Evolutionary conservation across 92 coral and sea anemone species (phyloP), one percentile per base, ranked within the genome.

Genomic region (Blastomussa wellsi): DNA sequence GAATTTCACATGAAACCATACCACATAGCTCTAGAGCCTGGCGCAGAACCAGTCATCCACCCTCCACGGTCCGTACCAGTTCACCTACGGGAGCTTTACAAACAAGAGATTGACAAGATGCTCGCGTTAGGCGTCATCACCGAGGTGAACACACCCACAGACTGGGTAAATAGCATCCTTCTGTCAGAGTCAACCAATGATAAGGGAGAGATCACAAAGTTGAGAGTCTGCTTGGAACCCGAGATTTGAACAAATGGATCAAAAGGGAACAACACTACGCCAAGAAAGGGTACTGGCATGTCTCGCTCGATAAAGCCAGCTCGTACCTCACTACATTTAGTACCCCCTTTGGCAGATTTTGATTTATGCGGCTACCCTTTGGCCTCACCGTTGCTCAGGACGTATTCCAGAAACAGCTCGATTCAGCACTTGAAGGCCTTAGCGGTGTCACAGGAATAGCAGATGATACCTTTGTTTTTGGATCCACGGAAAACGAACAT

Each of bases 211-310:
- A 73, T 84, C 55, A 78, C 82, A 26, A 89, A 89, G 66, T 13
- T 89, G 35, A 79, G 92, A 84, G 85, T 89, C 55, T 84, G 66
- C 78, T 78, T 85, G 0, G 89, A 89, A 64, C 92, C 82, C 53
- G 83, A 3, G 86, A 85, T 71, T 57, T 85, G 38, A 85, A 84
- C 74, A 84, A 83, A 26, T 29, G 64, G 68, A 33, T 80, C 22
- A 89, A 89, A 65, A 49, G 92, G 26, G 86, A 89, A 84, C 89
- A 89, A 20, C 62, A 84, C 76, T 73, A 73, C 74, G 52, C 76
- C n/a, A n/a, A n/a, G n/a, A n/a, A n/a, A n/a, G n/a, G n/a, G n/a
- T n/a, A n/a, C n/a, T n/a, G n/a, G n/a, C n/a, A n/a, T n/a, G n/a
- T n/a, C n/a, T n/a, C n/a, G n/a, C n/a, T n/a, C n/a, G n/a, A n/a